These are phyloP conservation scores for Caradrina kadenii DNA, from an alignment of 2,888 invertebrate genomes.

Conservation along the genomic window DNA sequence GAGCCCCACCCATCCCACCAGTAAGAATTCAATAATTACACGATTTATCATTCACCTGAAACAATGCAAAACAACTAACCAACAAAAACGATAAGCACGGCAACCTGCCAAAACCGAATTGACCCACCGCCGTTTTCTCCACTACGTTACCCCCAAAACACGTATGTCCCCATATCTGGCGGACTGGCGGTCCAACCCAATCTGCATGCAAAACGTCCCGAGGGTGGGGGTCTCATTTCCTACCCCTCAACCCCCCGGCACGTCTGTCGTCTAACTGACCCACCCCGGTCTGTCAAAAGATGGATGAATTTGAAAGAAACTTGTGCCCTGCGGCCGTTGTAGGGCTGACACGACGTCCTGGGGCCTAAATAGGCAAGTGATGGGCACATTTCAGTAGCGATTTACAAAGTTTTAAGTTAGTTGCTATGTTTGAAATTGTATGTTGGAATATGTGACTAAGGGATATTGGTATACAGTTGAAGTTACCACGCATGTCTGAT, in stretches of 20 bases:
- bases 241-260: slow-evolving; percentile 47
- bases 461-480: background rate
- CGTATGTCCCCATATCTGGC: slow-evolving; percentile 63
- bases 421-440: background rate
- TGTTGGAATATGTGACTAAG: background rate
- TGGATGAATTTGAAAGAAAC: slow-evolving; percentile 70
- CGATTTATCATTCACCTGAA: slow-evolving; percentile 15
- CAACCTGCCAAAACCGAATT: slow-evolving; percentile 48
- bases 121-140: slow-evolving; percentile 34
- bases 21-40: too few species aligned
- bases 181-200: slow-evolving; percentile 61
- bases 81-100: slow-evolving; percentile 36
- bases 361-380: background rate
- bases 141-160: slow-evolving; percentile 52
- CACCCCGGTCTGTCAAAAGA: slow-evolving; percentile 67
- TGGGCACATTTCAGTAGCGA: background rate
- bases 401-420: too few species aligned
- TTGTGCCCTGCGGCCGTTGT: slow-evolving; percentile 52
- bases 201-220: slow-evolving; percentile 75
- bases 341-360: slow-evolving; percentile 46
- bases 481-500: background rate
- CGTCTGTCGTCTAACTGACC: slow-evolving; percentile 65
- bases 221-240: slow-evolving; percentile 70
- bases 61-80: slow-evolving; percentile 10
- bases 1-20: too few species aligned